Base-by-base conservation (phyloP, 2,797 vertebrate species). In the Acrossocheilus wenchowensis region DNA sequence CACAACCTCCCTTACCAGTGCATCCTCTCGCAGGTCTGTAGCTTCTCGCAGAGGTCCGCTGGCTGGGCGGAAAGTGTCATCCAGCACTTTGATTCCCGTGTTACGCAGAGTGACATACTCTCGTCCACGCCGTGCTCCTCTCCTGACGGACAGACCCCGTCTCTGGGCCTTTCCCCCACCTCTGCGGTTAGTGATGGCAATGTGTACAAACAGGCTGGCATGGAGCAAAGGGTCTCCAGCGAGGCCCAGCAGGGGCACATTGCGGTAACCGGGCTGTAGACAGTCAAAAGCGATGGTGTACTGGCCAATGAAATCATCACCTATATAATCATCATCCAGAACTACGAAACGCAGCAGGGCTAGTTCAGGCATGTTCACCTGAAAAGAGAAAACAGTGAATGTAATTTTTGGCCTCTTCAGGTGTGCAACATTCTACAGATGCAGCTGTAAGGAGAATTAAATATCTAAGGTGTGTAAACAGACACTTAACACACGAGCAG, bases 281-380 rank as follows among this genome's bases (percentile, higher is more conserved):
- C 97, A 99, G 92, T 99, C 98, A 26, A 99, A 96, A 0, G 98
- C 97, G 78, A 98, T 93, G 26, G 96, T 98, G 91, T 97, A 98
- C 91, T 99, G 98, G 45, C 98, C 98, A 68, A 99, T 99, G 92
- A 99, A 99, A 88, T 99, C 98, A 36, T 99, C 98, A 19, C 98
- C 98, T 9, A 99, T 99, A 92, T 98, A 99, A 93, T 99, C 98
- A 30, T 99, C 98, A n/a, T 99, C 98, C 85, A 99, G 85, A 50
- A 98, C 97, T 15, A 99, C 97, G 52, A 99, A 99, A 82, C 98
- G 98, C 86, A 99, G 95, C 95, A 98, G 95, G 82, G 97, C 98
- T 90, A 99, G 94, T 90, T 99, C 98, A 0, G 98, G 98, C 72
- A 99, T 96, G 89, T 98, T 99, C 30, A 99, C 97, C 93, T 96